These are phyloP conservation scores for Oscheius onirici DNA, from an alignment of 2,888 invertebrate species.

Conservation along the genomic window DNA sequence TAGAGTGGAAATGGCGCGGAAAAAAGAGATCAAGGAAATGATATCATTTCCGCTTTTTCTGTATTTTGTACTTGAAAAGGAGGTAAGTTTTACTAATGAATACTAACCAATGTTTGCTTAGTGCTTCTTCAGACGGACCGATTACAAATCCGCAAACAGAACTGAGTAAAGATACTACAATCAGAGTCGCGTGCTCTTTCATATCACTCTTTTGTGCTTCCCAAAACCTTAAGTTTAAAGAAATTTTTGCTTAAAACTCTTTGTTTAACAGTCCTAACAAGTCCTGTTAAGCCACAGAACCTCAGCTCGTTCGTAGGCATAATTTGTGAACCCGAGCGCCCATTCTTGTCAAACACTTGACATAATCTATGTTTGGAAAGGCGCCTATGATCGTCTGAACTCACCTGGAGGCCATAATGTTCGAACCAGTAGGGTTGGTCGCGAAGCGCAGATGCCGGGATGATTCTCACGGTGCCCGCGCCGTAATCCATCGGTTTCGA, in stretches of 20 bases:
- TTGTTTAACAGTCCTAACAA: too few species aligned
- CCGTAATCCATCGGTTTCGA: constrained; percentile 10
- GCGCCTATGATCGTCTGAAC: constrained; percentile 21
- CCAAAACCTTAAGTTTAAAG: background rate
- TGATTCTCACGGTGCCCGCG: constrained; percentile 28
- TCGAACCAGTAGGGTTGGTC: constrained; percentile 32
- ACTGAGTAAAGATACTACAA: too few species aligned
- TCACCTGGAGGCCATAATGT: constrained; percentile 10
- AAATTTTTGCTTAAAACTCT: background rate
- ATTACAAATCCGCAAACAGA: too few species aligned
- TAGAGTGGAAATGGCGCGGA: constrained; percentile 1
- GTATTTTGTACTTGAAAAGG: too few species aligned
- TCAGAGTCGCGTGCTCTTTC: background rate
- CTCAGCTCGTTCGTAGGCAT: too few species aligned
- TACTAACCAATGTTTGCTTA: too few species aligned
- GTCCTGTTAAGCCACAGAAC: too few species aligned
- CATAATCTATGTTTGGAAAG: constrained; percentile 1
- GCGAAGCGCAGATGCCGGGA: constrained; percentile 32
- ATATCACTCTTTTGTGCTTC: background rate
- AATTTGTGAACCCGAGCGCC: background rate
- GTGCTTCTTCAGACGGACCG: too few species aligned
- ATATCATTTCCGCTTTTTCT: too few species aligned
- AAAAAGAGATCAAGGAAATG: too few species aligned
- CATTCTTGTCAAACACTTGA: constrained; percentile 19
- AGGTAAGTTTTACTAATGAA: too few species aligned